phyloP scores from a whole-genome alignment of 2,888 invertebrate genomes.

The Sinotaia quadrata region DNA sequence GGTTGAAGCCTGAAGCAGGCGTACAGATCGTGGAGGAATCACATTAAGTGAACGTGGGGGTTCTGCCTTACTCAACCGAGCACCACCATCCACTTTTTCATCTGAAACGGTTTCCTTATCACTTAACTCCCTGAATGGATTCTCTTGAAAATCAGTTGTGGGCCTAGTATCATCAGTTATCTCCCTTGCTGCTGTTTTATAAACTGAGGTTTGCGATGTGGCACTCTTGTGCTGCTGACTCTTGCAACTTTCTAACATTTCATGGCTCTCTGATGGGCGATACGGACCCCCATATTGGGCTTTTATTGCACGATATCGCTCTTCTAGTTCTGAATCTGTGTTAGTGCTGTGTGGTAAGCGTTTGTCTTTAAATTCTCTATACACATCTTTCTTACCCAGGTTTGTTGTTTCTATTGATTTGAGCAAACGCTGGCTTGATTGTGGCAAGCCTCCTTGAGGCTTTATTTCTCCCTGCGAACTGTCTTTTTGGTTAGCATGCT shows the following conservation, averaged over 20 bases:
- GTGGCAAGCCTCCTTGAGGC: not conserved
- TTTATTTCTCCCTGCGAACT: not conserved
- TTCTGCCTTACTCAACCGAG: slow-evolving; percentile 24
- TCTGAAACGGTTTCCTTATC: not conserved
- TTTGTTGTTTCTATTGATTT: slow-evolving; percentile 63
- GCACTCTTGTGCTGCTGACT: not conserved
- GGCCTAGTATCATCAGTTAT: not conserved
- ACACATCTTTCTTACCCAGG: slow-evolving; percentile 55
- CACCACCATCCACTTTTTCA: not conserved
- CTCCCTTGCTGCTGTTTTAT: not conserved
- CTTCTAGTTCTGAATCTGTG: slow-evolving; percentile 7
- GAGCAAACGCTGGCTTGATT: slow-evolving; percentile 42
- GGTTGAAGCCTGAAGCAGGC: slow-evolving; percentile 46
- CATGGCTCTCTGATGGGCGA: slow-evolving; percentile 6
- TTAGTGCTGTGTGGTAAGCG: slow-evolving; percentile 44
- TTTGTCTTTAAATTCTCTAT: slow-evolving; percentile 64
- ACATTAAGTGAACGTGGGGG: slow-evolving; percentile 54
- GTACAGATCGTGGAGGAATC: slow-evolving; percentile 44
- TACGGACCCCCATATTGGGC: slow-evolving; percentile 20
- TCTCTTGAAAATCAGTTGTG: not conserved
- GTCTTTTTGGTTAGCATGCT: not conserved
- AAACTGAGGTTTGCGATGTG: not conserved
- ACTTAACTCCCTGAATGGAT: not conserved
- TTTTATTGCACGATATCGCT: slow-evolving; percentile 22
- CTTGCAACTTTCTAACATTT: no score